Evolutionary conservation across 2,113 vertebrate species (phyloP), one percentile per base, ranked within the genome.

Genomic region (Cyanoderma ruficeps): DNA sequence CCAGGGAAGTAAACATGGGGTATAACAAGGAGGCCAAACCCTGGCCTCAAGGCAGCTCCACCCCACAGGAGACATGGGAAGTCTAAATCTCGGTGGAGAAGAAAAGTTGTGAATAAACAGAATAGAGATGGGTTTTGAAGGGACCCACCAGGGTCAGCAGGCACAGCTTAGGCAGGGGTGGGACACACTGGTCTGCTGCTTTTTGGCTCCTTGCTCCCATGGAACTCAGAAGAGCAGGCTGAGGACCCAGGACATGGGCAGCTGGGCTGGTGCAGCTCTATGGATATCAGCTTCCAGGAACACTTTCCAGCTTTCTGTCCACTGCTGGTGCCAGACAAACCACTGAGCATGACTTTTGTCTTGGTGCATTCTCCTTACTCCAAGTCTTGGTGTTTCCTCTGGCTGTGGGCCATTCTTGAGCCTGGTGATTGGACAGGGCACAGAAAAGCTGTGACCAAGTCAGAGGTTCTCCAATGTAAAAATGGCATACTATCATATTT

Each of bases 41-140:
- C 23, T 1, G 1, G 11, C 22, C 39, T 70, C 72, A 27, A 30
- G 92, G 8, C 16, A 53, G 7, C 15, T 57, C 27, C 41, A 42
- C 47, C 27, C 13, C 5, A 2, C 3, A 20, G 57, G 30, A 84
- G 4, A n/a, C 1, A 1, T 1, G 3, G 7, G 22, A 25, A 55
- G 60, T 52, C 56, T 13, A 31, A 6, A 7, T 65, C 9, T 57
- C 22, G 3, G 0, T 37, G 56, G 16, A 27, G 35, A 50, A 19
- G 50, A 23, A 59, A 60, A 65, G 18, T 4, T 9, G 15, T 18
- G 8, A 5, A 15, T 1, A 6, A 52, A 30, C 3, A 67, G 8
- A 31, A 25, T 7, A 49, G 46, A 56, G 15, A 10, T 24, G 18
- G 7, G 18, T 47, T 63, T 59, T 41, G 13, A 15, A 64, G 39